Conservation (phyloP, 2,888 invertebrate species). For the Pheosia gnoma region DNA sequence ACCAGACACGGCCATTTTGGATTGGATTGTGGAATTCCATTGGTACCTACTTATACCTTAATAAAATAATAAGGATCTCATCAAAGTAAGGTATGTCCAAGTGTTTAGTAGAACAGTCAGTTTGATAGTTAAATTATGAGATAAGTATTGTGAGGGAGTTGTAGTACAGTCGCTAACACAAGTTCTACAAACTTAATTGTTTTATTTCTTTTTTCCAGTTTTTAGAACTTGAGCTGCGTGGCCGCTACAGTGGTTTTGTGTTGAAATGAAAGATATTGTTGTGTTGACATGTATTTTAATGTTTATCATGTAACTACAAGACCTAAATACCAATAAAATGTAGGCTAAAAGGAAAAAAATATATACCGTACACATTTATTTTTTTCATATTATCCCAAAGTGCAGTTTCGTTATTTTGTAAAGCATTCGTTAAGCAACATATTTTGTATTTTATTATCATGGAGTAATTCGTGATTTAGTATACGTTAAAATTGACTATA, state of each 20-base stretch:
- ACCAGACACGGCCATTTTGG: too few relatives aligned
- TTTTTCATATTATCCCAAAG: conserved; percentile 62
- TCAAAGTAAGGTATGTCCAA: background rate
- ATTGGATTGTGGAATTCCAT: too few relatives aligned
- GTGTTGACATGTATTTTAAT: conserved; percentile 83
- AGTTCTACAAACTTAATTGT: conserved; percentile 30
- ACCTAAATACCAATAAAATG: conserved; percentile 71
- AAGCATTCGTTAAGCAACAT: conserved; percentile 48
- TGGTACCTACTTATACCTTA: background rate
- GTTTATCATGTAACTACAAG: conserved; percentile 80
- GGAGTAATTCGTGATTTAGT: conserved; percentile 29
- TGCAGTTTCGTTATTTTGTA: conserved; percentile 61
- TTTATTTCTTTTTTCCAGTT: conserved; percentile 13
- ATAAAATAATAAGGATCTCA: background rate
- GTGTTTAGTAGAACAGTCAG: conserved; percentile 5
- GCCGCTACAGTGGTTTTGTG: conserved; percentile 49
- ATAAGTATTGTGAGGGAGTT: conserved; percentile 14
- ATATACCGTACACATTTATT: conserved; percentile 51
- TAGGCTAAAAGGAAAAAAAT: conserved; percentile 60
- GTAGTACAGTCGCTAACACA: conserved; percentile 45
- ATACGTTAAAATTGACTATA: conserved; percentile 47
- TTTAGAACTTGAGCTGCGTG: conserved; percentile 30
- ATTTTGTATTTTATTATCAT: conserved; percentile 20
- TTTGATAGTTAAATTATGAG: conserved; percentile 19
- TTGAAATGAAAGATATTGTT: conserved; percentile 80